A percentile compares a stretch with the other conserved stretches of the same genome.
These are phyloP conservation scores for Polia nebulosa DNA, from an alignment of 2,888 invertebrate species.

Conservation along the genomic window DNA sequence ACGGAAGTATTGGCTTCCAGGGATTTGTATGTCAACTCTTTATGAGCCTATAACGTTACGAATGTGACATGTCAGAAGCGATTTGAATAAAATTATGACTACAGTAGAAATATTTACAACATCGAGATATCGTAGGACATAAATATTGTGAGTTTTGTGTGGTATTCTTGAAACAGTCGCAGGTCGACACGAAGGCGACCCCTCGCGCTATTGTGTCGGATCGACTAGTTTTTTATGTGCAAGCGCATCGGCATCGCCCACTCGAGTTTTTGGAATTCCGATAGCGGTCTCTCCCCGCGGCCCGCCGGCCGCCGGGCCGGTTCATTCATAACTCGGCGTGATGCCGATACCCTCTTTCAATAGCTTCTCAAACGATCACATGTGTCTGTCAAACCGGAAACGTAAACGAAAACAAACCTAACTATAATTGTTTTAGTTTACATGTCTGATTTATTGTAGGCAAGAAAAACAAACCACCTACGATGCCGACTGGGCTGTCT, in stretches of 20 bases:
- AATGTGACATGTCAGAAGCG: conserved; percentile 59
- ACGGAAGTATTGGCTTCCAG: conserved; percentile 53
- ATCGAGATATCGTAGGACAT: conserved; percentile 47
- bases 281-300: conserved; percentile 64
- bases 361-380: conserved; percentile 74
- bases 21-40: conserved; percentile 46
- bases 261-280: conserved; percentile 89
- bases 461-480: conserved; percentile 78
- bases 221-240: conserved; percentile 82
- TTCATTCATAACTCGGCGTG: conserved; percentile 89
- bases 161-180: conserved; percentile 69
- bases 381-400: conserved; percentile 82
- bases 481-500: conserved; percentile 70
- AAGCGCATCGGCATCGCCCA: conserved; percentile 83
- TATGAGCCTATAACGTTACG: conserved; percentile 51
- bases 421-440: conserved; percentile 80
- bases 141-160: conserved; percentile 70
- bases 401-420: conserved; percentile 82
- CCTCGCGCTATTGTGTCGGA: conserved; percentile 80
- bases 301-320: conserved; percentile 76
- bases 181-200: conserved; percentile 72
- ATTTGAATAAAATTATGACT: conserved; percentile 59
- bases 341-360: conserved; percentile 75
- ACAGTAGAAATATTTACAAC: conserved; percentile 54
- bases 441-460: conserved; percentile 76